Base-by-base conservation (phyloP, 37 sponge, comb jelly and placozoan genomes). In the Aphrocallistes beatrix region DNA sequence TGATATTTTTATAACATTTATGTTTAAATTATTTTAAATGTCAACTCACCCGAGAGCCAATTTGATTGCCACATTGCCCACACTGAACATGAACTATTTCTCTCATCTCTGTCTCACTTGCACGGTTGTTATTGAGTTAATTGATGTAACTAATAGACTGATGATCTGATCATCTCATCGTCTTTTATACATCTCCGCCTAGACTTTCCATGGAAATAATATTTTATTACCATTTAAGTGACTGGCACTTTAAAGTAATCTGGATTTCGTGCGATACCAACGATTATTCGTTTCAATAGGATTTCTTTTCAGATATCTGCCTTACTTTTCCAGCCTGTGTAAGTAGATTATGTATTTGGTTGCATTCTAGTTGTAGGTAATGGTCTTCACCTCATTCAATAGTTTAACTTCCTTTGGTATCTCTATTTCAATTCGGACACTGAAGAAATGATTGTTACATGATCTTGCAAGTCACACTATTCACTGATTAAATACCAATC, bases 41-140 rank as follows among this genome's bases (percentile, higher is more conserved):
- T 21, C 39, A 82, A 40, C 83, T 82, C 83, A 82, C 83, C 23
- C 45, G 95, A 84, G 99, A 94, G 50, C 99, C 99, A 69, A 98
- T 98, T 82, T 98, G 99, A 93, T 98, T 98, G 51, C 99, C 99
- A 86, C 99, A 98, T 85, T 98, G 99, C 85, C 99, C 99, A n/a
- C 97, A 97, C 85, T 98, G 99, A 87, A 98, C 82, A 50, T 98
- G 99, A 87, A 98, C 99, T 40, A 98, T 98, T 81, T 98, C 99
- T 85, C 99, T 91, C 99, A 98, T 98, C 49, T 82, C 23, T 28
- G 3, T 30, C 49, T 47, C 49, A 17, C 49, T 47, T 47, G n/a
- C n/a, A n/a, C n/a, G n/a, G n/a, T n/a, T n/a, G n/a, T n/a, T n/a
- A n/a, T n/a, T n/a, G n/a, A 47, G 13, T 47, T 47, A 17, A 47